Conservation (phyloP, 2,888 invertebrate genomes). For the Opisthograptis luteolata region DNA sequence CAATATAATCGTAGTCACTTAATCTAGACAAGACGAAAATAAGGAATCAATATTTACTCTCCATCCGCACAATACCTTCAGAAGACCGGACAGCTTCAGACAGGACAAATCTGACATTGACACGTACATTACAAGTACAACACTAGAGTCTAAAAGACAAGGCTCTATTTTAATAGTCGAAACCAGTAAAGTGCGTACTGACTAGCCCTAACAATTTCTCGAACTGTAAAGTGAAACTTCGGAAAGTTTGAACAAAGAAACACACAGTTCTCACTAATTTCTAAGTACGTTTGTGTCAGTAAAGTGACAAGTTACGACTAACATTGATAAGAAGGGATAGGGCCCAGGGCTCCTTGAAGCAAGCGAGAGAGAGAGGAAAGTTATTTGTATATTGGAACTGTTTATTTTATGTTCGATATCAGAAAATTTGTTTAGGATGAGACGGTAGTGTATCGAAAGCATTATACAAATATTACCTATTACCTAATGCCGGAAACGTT, state of each 20-base stretch:
- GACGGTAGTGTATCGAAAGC: not conserved
- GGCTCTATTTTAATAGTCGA: too few species aligned
- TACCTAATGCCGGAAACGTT: too few species aligned
- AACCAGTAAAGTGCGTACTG: not conserved
- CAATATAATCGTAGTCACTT: not conserved
- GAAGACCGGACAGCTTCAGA: constrained; percentile 41
- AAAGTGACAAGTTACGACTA: constrained; percentile 23
- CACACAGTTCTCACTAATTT: not conserved
- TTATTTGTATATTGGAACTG: not conserved
- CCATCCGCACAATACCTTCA: constrained; percentile 54
- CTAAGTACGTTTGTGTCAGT: constrained; percentile 20
- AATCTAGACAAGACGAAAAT: not conserved
- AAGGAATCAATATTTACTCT: constrained; percentile 43
- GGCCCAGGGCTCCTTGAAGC: not conserved
- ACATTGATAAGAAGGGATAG: constrained; percentile 8
- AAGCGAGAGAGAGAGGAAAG: constrained; percentile 1
- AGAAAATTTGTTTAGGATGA: constrained; percentile 5
- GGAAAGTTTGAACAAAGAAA: not conserved
- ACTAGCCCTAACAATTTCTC: too few species aligned
- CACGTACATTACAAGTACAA: constrained; percentile 40
- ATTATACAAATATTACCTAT: not conserved
- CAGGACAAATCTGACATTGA: constrained; percentile 42
- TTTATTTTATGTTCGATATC: constrained; percentile 6
- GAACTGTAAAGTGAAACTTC: not conserved
- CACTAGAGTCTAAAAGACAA: too few species aligned